These are phyloP conservation scores for Neoitamus cyanurus DNA, from an alignment of 2,888 invertebrate genomes.

Conservation along the genomic window DNA sequence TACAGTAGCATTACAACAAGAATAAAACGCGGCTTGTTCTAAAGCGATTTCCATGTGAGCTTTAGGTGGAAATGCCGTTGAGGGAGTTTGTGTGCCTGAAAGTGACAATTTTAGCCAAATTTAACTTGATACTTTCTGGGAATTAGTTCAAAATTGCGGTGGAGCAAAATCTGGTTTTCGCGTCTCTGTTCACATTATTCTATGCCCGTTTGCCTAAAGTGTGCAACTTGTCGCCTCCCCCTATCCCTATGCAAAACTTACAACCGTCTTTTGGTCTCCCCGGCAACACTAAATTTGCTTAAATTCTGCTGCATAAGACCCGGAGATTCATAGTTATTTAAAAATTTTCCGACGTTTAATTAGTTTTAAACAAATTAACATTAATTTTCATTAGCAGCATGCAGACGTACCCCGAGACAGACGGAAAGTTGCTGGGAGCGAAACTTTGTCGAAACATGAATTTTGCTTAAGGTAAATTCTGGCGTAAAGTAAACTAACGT, in stretches of 20 bases:
- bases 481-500: slow-evolving; percentile 17
- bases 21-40: background rate
- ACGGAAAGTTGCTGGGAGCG: background rate
- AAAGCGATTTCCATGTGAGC: background rate
- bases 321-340: slow-evolving; percentile 50
- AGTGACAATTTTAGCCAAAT: background rate
- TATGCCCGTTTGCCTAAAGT: background rate
- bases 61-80: background rate
- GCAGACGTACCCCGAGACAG: slow-evolving; percentile 2
- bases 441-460: slow-evolving; percentile 47
- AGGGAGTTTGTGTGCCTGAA: background rate
- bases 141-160: background rate
- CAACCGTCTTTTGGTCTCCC: background rate
- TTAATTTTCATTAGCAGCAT: slow-evolving; percentile 60
- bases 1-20: background rate
- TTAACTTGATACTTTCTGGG: background rate
- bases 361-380: slow-evolving; percentile 65
- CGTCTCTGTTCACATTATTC: background rate
- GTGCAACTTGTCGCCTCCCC: background rate
- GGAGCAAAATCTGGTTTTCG: background rate
- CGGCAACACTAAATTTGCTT: slow-evolving; percentile 8
- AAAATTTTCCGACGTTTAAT: slow-evolving; percentile 58
- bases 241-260: background rate
- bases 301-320: slow-evolving; percentile 51
- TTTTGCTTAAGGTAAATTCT: slow-evolving; percentile 45